Percentiles rank a stretch among this genome's conserved stretches.
These are phyloP conservation scores for Melanostigma gelatinosum DNA, from an alignment of 2,113 vertebrate genomes.

Conservation along the genomic window DNA sequence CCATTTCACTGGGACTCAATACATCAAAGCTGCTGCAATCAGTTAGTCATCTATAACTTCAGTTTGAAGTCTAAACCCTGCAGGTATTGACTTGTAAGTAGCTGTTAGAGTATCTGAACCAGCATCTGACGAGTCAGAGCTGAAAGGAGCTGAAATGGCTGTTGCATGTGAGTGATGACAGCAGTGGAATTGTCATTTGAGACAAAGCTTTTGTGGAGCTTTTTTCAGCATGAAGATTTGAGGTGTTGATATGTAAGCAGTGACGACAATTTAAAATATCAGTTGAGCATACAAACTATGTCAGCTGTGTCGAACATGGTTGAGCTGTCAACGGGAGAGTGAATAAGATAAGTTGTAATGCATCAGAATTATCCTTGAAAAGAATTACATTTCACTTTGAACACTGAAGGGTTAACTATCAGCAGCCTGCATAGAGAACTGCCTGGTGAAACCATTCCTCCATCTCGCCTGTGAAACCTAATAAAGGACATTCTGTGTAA, in stretches of 20 bases:
- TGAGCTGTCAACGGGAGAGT: not conserved
- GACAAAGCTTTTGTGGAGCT: not conserved
- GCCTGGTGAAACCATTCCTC: conserved; percentile 1
- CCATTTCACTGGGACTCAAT: not conserved
- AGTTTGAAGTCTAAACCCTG: not conserved
- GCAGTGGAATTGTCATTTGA: not conserved
- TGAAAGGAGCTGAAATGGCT: not conserved
- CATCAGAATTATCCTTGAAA: not conserved
- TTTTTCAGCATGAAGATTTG: not conserved
- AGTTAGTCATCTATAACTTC: not conserved
- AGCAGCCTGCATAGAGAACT: not conserved
- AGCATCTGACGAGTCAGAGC: not conserved
- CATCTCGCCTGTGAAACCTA: conserved; percentile 37
- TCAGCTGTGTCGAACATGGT: not conserved
- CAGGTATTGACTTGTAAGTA: not conserved
- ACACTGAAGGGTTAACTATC: not conserved
- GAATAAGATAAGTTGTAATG: not conserved
- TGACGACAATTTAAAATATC: not conserved
- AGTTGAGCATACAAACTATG: not conserved
- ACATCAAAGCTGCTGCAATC: not conserved
- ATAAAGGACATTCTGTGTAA: conserved; percentile 47
- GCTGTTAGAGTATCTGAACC: not conserved
- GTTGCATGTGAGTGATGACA: not conserved
- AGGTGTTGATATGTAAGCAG: not conserved
- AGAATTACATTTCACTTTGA: not conserved